Evolutionary conservation across 2,113 vertebrate species (phyloP).

Genomic region (Solea senegalensis): DNA sequence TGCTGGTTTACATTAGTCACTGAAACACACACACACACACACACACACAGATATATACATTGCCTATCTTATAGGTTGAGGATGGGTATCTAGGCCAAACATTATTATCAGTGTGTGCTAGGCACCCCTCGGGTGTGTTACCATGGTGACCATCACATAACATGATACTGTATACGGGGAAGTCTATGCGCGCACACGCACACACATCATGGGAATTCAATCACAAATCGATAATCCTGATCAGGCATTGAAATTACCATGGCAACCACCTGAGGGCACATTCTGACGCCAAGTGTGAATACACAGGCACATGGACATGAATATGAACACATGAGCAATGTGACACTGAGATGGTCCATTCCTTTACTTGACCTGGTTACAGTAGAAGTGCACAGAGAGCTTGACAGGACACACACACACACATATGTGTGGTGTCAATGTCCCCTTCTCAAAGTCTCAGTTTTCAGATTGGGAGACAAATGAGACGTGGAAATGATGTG

Average conservation of each 20-base stretch:
- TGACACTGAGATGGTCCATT: constrained; percentile 18
- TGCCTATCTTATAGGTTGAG: constrained; percentile 60
- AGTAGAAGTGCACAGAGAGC: constrained; percentile 10
- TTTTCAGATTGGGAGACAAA: constrained; percentile 27
- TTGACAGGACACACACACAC: constrained; percentile 21
- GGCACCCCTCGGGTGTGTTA: constrained; percentile 66
- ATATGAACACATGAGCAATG: constrained; percentile 16
- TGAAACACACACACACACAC: constrained; percentile 24
- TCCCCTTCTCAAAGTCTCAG: constrained; percentile 38
- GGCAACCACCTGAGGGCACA: constrained; percentile 53
- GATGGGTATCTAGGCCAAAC: constrained; percentile 78
- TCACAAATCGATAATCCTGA: constrained; percentile 69
- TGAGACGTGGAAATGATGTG: constrained; percentile 20
- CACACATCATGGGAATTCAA: constrained; percentile 38
- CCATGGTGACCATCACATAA: constrained; percentile 79
- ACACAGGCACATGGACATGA: constrained; percentile 23
- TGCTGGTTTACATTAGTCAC: constrained; percentile 62
- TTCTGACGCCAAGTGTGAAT: not conserved
- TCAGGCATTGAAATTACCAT: constrained; percentile 59
- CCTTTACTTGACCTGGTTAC: constrained; percentile 53
- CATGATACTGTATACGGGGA: constrained; percentile 55
- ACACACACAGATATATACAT: constrained; percentile 24
- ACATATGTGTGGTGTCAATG: constrained; percentile 26
- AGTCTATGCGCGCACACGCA: constrained; percentile 31
- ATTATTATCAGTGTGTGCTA: constrained; percentile 69